Percentiles rank a stretch among this genome's conserved stretches.
These are phyloP conservation scores for Drosophila biarmipes DNA, from an alignment of 1,140 invertebrate species.

Conservation along the genomic window DNA sequence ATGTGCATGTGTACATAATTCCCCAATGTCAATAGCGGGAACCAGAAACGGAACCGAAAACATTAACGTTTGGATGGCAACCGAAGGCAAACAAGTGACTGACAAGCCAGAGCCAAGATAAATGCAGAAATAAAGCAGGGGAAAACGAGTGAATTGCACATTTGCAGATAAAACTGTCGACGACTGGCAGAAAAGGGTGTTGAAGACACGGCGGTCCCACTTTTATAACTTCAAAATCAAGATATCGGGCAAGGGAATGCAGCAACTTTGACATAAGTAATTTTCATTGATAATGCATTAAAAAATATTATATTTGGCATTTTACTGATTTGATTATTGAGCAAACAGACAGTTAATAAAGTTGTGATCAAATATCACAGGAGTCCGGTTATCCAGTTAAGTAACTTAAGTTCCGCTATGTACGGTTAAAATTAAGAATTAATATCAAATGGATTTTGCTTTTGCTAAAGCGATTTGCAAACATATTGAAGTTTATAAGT, in stretches of 20 bases:
- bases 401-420: no score
- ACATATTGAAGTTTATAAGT: no score
- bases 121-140: conserved; percentile 12
- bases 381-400: no score
- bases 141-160: conserved; percentile 5
- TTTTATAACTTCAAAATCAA: conserved; percentile 21
- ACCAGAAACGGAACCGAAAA: conserved; percentile 20
- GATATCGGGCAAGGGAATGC: not conserved
- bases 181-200: conserved; percentile 1
- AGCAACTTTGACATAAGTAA: not conserved
- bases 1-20: conserved; percentile 26
- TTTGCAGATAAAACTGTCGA: conserved; percentile 30
- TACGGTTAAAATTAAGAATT: no score
- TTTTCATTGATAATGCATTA: no score
- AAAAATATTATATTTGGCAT: no score
- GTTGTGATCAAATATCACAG: no score
- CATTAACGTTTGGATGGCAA: conserved; percentile 14
- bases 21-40: conserved; percentile 60
- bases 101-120: conserved; percentile 32
- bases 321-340: no score
- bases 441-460: no score
- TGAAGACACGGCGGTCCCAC: not conserved
- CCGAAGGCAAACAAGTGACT: conserved; percentile 38
- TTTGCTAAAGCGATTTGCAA: no score
- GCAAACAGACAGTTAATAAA: no score